Evolutionary conservation across 2,888 invertebrate species (phyloP).

Genomic region (Aricia artaxerxes): DNA sequence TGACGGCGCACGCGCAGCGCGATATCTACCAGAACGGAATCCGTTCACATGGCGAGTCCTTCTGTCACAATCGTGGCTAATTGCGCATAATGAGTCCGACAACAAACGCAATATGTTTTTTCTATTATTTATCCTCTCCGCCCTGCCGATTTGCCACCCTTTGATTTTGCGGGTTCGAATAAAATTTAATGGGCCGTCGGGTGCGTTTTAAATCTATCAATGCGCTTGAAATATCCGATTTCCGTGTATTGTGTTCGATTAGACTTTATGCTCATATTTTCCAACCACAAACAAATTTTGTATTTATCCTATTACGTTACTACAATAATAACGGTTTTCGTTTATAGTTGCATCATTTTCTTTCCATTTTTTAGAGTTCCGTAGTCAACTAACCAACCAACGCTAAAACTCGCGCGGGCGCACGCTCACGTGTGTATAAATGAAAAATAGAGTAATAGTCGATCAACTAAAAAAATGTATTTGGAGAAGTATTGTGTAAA

Average conservation of each 20-base stretch:
- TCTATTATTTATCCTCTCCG: slow-evolving; percentile 72
- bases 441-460: no score
- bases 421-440: no score
- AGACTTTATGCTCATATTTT: slow-evolving; percentile 36
- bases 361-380: not conserved
- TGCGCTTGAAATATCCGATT: slow-evolving; percentile 71
- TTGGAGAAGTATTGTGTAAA: no score
- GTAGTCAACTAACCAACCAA: no score
- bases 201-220: slow-evolving; percentile 57
- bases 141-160: slow-evolving; percentile 67
- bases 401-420: no score
- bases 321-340: not conserved
- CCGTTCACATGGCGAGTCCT: slow-evolving; percentile 67
- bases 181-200: slow-evolving; percentile 76
- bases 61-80: slow-evolving; percentile 78
- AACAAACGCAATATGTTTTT: slow-evolving; percentile 76
- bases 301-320: slow-evolving; percentile 1
- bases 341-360: not conserved
- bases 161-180: slow-evolving; percentile 64
- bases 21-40: slow-evolving; percentile 56
- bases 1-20: slow-evolving; percentile 49
- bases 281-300: not conserved
- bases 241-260: slow-evolving; percentile 58
- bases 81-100: slow-evolving; percentile 78
- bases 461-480: no score